These are phyloP conservation scores for Anoplius nigerrimus DNA, from an alignment of 2,888 invertebrate genomes.

Conservation along the genomic window DNA sequence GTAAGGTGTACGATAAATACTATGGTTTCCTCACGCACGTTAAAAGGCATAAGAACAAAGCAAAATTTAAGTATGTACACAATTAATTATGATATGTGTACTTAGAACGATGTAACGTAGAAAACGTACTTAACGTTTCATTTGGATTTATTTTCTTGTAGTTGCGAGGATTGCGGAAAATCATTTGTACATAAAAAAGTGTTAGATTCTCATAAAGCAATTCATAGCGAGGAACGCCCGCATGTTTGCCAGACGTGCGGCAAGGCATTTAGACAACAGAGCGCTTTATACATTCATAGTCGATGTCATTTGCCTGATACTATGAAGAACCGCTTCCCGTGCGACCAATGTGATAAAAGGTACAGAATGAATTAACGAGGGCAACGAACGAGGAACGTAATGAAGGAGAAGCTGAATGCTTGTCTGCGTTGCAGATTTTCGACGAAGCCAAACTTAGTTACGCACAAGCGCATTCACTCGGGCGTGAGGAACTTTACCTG, in stretches of 20 bases:
- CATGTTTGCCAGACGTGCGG: constrained; percentile 77
- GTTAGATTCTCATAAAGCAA: constrained; percentile 75
- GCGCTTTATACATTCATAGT: constrained; percentile 77
- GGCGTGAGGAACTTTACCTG: constrained; percentile 78
- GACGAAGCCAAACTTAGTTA: constrained; percentile 78
- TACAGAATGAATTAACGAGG: constrained; percentile 38
- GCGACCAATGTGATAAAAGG: constrained; percentile 79
- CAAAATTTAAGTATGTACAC: constrained; percentile 78
- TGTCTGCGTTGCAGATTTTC: constrained; percentile 72
- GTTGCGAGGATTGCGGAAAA: constrained; percentile 78
- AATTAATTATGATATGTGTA: constrained; percentile 49
- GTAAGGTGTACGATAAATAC: constrained; percentile 80
- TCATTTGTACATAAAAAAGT: constrained; percentile 77
- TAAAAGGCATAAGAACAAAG: constrained; percentile 78
- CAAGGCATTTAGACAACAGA: constrained; percentile 78
- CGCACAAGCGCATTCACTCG: constrained; percentile 78
- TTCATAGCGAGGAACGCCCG: constrained; percentile 77
- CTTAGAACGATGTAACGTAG: neutral
- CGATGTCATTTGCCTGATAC: constrained; percentile 78
- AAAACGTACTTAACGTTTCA: constrained; percentile 7
- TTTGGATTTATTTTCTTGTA: constrained; percentile 51
- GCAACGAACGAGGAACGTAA: constrained; percentile 7
- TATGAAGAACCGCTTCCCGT: constrained; percentile 78
- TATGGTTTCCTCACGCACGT: constrained; percentile 81
- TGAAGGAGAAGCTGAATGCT: too few relatives aligned